Evolutionary conservation across 2,797 vertebrate species (phyloP).

Genomic region (Pangasius krempfi): DNA sequence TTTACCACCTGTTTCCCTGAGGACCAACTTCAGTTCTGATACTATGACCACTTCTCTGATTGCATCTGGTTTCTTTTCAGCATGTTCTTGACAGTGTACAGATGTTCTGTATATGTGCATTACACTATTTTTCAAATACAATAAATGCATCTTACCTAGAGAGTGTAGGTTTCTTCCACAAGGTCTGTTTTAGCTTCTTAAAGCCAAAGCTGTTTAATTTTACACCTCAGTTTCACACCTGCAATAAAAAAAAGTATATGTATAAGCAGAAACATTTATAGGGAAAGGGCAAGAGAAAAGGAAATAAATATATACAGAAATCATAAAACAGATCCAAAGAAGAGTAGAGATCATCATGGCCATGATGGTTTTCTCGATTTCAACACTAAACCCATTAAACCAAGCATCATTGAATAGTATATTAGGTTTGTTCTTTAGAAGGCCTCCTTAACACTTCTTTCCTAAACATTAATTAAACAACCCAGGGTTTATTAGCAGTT

Average conservation of each 20-base stretch:
- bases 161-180: conserved; percentile 71
- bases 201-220: conserved; percentile 59
- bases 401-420: not conserved
- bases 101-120: not conserved
- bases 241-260: conserved; percentile 22
- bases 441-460: not conserved
- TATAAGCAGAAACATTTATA: not conserved
- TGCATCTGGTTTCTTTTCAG: not conserved
- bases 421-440: not conserved
- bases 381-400: not conserved
- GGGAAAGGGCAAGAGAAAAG: not conserved
- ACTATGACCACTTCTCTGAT: not conserved
- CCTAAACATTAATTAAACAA: conserved; percentile 28
- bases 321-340: not conserved
- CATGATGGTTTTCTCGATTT: not conserved
- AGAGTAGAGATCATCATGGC: not conserved
- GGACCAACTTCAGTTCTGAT: not conserved
- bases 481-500: not conserved
- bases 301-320: not conserved
- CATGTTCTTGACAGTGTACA: not conserved
- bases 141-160: conserved; percentile 68
- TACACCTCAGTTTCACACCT: conserved; percentile 53
- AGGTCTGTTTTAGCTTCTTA: conserved; percentile 64
- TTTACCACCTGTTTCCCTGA: not conserved
- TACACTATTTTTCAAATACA: not conserved